A percentile compares a stretch with the other conserved stretches of the same genome.
Conservation (phyloP, 1,140 invertebrate genomes). For the Whitmania pigra region DNA sequence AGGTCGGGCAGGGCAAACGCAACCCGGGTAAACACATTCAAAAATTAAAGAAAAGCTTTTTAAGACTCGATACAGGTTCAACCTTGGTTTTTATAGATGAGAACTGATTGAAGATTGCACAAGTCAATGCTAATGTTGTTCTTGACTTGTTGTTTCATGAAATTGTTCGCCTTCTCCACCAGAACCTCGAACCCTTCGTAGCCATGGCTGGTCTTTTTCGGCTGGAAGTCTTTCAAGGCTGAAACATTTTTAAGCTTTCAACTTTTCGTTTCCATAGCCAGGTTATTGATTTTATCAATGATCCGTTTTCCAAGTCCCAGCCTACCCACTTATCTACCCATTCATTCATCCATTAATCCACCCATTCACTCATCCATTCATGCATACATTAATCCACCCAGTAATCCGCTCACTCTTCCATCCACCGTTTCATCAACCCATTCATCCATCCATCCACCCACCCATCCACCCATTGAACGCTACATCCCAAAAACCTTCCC, state of each 20-base stretch:
- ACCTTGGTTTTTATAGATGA: too few species aligned
- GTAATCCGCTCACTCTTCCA: neutral
- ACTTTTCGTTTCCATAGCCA: neutral
- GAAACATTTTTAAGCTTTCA: neutral
- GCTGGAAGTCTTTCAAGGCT: neutral
- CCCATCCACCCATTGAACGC: too few species aligned
- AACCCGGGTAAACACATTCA: too few species aligned
- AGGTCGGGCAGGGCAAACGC: too few species aligned
- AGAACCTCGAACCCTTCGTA: neutral
- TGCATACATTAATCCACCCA: neutral
- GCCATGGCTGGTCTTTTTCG: neutral
- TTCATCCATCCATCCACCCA: neutral
- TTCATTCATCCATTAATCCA: neutral
- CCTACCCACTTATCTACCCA: neutral
- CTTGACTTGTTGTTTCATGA: neutral
- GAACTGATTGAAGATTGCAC: neutral
- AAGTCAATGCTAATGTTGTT: neutral
- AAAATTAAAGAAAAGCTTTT: too few species aligned
- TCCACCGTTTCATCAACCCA: neutral
- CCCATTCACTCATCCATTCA: neutral
- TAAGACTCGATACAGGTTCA: too few species aligned
- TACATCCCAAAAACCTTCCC: too few species aligned
- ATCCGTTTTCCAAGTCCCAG: neutral
- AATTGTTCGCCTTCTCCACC: neutral
- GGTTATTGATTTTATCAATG: neutral